Evolutionary conservation across 2,113 vertebrate genomes (phyloP), one percentile per base, ranked within the genome.

Genomic region (Alligator mississippiensis): DNA sequence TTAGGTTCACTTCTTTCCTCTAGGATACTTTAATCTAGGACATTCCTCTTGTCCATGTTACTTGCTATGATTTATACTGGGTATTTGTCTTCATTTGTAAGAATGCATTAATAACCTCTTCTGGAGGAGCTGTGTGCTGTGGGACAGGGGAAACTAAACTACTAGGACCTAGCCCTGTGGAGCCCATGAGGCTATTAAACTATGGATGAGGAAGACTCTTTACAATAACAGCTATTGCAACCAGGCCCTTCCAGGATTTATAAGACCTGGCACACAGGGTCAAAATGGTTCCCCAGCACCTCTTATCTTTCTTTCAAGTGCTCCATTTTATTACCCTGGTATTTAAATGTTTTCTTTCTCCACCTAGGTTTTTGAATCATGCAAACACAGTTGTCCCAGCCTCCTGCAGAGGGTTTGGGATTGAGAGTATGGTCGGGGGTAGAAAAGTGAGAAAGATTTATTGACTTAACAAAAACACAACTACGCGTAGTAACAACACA

Each of bases 331-430:
- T 54, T 87, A 4, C 63, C 55, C 30, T 25, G 63, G 4, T 84
- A 9, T 13, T 83, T 19, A 2, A 88, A 72, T 25, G 11, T n/a
- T 1, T 21, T 38, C 0, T n/a, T 79, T 3, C 16, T 11, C 24
- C 27, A 68, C 22, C 5, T 90, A 5, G 17, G 60, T 84, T 74
- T 1, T 38, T 74, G 18, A 88, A 38, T 5, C 17, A n/a, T 0
- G 0, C 22, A 47, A 47, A 47, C 34, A 9, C 27, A 78, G 5
- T 81, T 34, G 28, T 70, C 11, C 3, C 21, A 80, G 16, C 9
- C 63, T 80, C 58, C 15, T 34, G 34, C 34, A 34, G 34, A 34
- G 34, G 34, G 34, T 34, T 34, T 34, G 34, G 34, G 34, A 34
- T 34, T 34, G 34, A 34, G 34, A 34, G 34, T 34, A 34, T 34